phyloP scores from a whole-genome alignment of 2,888 invertebrate genomes.

The Drosophila rubida region DNA sequence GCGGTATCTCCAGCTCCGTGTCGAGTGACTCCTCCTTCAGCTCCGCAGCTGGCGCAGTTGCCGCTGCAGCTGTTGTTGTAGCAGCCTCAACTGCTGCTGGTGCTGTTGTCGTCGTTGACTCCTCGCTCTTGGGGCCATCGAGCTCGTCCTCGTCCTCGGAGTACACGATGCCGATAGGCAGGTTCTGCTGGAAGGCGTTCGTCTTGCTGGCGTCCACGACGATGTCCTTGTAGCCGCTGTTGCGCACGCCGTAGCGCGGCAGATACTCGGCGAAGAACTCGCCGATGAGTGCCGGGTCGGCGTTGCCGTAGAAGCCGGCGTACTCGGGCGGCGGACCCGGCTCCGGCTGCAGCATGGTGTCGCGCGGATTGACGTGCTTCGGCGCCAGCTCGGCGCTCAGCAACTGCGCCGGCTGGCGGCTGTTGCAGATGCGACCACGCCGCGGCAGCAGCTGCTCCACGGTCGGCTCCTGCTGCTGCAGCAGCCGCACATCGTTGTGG shows the following conservation, averaged over 20 bases:
- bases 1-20: not conserved
- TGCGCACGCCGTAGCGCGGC: conserved; percentile 55
- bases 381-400: conserved; percentile 15
- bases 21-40: not conserved
- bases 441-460: conserved; percentile 28
- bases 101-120: not conserved
- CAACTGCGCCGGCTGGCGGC: not conserved
- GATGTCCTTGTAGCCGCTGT: conserved; percentile 51
- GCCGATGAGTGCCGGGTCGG: conserved; percentile 26
- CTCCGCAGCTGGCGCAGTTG: not conserved
- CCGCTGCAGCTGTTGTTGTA: not conserved
- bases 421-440: conserved; percentile 38
- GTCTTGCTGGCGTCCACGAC: conserved; percentile 55
- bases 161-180: conserved; percentile 54
- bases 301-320: conserved; percentile 58
- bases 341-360: conserved; percentile 38
- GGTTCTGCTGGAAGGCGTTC: conserved; percentile 59
- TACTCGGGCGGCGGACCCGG: conserved; percentile 42
- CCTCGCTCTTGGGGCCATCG: not conserved
- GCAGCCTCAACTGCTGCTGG: no score
- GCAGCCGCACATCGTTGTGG: conserved; percentile 27
- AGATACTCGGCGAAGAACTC: conserved; percentile 57
- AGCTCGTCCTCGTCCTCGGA: conserved; percentile 55
- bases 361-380: conserved; percentile 45
- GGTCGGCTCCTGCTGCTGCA: conserved; percentile 26